Evolutionary conservation across 2,797 vertebrate genomes (phyloP).

Genomic region (Ptychadena robeensis): DNA sequence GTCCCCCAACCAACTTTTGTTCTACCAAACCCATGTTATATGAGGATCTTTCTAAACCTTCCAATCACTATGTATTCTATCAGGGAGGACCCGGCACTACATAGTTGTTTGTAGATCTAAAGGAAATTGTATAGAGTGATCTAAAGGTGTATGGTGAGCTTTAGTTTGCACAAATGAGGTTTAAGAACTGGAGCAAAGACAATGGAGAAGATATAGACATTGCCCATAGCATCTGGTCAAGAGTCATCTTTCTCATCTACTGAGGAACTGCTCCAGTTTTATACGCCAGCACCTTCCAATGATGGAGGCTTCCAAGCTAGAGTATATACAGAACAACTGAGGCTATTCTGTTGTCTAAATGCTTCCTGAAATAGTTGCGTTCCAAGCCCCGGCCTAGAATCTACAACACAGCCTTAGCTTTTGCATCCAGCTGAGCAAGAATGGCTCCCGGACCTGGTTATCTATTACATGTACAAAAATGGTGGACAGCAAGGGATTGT

Average conservation of each 20-base stretch:
- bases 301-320: neutral
- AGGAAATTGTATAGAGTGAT: too few species aligned
- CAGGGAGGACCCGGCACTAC: too few species aligned
- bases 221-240: neutral
- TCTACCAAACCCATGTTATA: too few species aligned
- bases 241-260: neutral
- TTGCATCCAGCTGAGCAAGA: neutral
- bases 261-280: neutral
- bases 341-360: neutral
- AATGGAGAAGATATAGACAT: neutral
- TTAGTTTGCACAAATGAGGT: too few species aligned
- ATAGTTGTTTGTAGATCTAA: too few species aligned
- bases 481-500: slow-evolving; percentile 57
- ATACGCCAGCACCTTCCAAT: neutral
- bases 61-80: too few species aligned
- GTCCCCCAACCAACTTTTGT: too few species aligned
- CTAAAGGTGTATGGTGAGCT: too few species aligned
- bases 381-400: neutral
- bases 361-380: neutral
- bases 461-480: slow-evolving; percentile 54
- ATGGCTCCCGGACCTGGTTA: slow-evolving; percentile 47
- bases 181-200: too few species aligned
- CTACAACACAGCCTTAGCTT: neutral
- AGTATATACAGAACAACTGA: neutral
- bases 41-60: too few species aligned